Evolutionary conservation across 2,888 invertebrate genomes (phyloP), one percentile per base, ranked within the genome.

Genomic region (Catocala nupta): DNA sequence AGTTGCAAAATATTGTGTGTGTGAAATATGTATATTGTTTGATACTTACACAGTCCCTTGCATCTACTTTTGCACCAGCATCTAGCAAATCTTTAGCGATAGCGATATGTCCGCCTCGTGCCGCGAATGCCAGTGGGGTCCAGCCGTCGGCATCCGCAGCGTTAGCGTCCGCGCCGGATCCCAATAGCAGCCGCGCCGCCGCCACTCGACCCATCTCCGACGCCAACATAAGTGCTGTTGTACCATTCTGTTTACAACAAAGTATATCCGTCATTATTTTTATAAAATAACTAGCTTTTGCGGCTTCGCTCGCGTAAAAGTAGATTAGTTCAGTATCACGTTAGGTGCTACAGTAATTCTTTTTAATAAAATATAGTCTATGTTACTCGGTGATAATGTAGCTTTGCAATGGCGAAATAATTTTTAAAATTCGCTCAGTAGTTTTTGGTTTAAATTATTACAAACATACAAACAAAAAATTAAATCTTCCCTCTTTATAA

Each of bases 81-180:
- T 98, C 98, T 63, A 99, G 87, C 51, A 99, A 90, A 75, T 98
- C 96, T 71, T 96, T 95, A 59, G 97, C 97, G 57, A 98, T 96
- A 81, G 97, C 96, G 36, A 96, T 93, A 88, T 98, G 96, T 0
- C 99, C 99, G 80, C 97, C 97, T 81, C 98, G 98, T 5, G 99
- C 96, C 13, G 99, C 99, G 90, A 97, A 98, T 71, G 98, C 95
- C 66, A 99, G 91, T 7, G 99, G 96, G 49, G 98, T 97, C 98
- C 99, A 99, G 78, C 98, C 97, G 87, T 99, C 99, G 81, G 96
- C 95, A 90, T 99, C 99, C 81, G 98, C 97, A 11, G 97, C 96
- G 88, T 98, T 97, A 13, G 98, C 96, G 92, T 99, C 99, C 42
- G 99, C 99, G 65, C 98, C 98, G 86, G 98, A 97, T 59, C 96